Base-by-base conservation (phyloP, 2,113 vertebrate species). In the Ochotona princeps region DNA sequence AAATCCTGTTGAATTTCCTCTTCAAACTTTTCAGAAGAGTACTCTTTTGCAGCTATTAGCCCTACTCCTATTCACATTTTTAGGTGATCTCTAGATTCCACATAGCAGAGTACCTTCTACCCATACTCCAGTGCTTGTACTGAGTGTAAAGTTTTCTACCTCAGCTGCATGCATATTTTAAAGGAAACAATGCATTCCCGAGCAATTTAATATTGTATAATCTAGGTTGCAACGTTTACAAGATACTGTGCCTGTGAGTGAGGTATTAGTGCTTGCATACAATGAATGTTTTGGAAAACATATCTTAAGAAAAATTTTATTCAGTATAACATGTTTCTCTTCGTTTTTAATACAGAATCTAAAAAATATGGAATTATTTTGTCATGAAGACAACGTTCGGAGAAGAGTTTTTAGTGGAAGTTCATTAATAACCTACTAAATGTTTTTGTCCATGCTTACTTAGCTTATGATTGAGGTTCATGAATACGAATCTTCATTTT, bases 351-450 rank as follows among this genome's bases (percentile, higher is more conserved):
- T 35, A 30, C 44, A 79, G 66, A 81, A 54, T 35, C 18, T 49
- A 7, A 69, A 51, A 82, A 93, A 70, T 32, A 81, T 35, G 81
- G 23, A n/a, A 86, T 69, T 76, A 83, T 76, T 70, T 93, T 93
- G 49, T 63, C 28, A 1, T 7, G 28, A 89, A 92, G 28, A 85
- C 38, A 76, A 25, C 7, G 69, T 90, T 70, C 32, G 63, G 5
- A 51, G 28, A 8, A 65, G 44, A 92, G 70, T 76, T 92, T 80
- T 25, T 35, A 90, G 32, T 83, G 14, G 7, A 0, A 89, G 18
- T 75, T 95, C 49, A 83, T 70, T 70, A 87, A 72, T 87, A 92
- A 72, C 35, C 94, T 93, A 28, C 30, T 90, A 15, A 85, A 65
- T 66, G 70, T 89, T 82, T 25, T 47, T 38, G 23, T 65, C 63